Evolutionary conservation across 2,797 vertebrate species (phyloP), one percentile per base, ranked within the genome.

Genomic region (Oreochromis mossambicus): DNA sequence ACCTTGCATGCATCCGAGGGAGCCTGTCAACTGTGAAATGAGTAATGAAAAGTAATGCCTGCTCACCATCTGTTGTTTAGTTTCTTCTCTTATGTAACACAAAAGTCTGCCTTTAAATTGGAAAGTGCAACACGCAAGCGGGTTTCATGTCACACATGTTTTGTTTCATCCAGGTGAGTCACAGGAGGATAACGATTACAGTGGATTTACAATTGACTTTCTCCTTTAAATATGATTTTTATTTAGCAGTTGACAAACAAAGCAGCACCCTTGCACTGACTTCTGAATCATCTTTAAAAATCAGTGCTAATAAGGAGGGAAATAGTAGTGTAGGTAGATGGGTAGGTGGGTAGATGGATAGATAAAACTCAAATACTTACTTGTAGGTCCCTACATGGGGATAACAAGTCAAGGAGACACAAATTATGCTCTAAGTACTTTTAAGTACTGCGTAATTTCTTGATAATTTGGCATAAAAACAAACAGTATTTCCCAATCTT

Each of bases 11-110:
- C 80, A 83, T 86, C 50, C 61, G 79, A 86, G 70, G 50, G 36
- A 91, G 87, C 70, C 77, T 88, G 82, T 91, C 46, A 80, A 78
- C 85, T 55, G 48, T 87, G 41, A 89, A 87, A 88, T 89, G 81
- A 93, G 86, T 77, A 88, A 88, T 88, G 85, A 95, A 89, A 92
- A 89, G 81, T 70, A 83, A 92, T 83, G 86, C 87, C 90, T 91
- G 88, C 77, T 90, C 51, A 88, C 78, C 83, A 80, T 63, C 89
- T 92, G 87, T 78, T 91, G 83, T 88, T 89, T 52, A 19, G 63
- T 85, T 66, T 93, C 80, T 41, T 92, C 52, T 89, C 43, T 81
- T 85, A 50, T 58, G 51, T 52, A 80, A 83, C 29, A 55, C 73
- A 52, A 19, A 36, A 43, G 70, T 78, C 50, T 6, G 36, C 61